Base-by-base conservation (phyloP, 2,888 invertebrate species). In the Pseudanteris insignis region DNA sequence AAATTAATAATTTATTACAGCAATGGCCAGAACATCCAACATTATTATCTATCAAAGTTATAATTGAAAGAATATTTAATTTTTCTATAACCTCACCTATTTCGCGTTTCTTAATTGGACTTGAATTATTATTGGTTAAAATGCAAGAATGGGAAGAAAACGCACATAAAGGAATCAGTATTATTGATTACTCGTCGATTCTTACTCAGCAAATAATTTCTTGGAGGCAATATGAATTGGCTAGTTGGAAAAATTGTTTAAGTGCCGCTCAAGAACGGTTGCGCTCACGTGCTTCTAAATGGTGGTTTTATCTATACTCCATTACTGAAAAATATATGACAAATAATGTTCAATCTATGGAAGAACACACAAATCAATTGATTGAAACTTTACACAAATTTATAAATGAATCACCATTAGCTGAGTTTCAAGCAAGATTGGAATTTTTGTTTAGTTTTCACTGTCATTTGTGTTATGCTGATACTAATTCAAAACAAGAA, bases 1-100 rank as follows among this genome's bases (percentile, higher is more conserved):
- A 85, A 37, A 86, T 90, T 0, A 78, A 82, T 6, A 83, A 85
- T 33, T 81, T 96, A 36, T 80, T 93, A 18, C 81, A 83, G 0
- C 88, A 92, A 67, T 96, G 94, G 92, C 92, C 95, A 0, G 94
- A 93, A 63, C 93, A 96, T 82, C 95, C 96, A 0, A 89, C 91
- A 0, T 80, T 97, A 25, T 85, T 86, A 73, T 89, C 91, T 84
- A 89, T 92, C 58, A 82, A 86, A 63, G 81, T 83, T 3, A 86
- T 92, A 53, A 85, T 89, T 2, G 83, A 87, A 5, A 81, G 89
- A 58, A 85, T 90, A 36, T 79, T 85, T 14, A 79, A 80, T 10
- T 92, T 97, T 77, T 85, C 92, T 0, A 84, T 94, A 0, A 88
- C 88, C 0, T 89, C 91, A 63, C 90, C 97, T 0, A 82, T 98